These are phyloP conservation scores for Ooceraea biroi DNA, from an alignment of 1,140 invertebrate genomes.

Conservation along the genomic window DNA sequence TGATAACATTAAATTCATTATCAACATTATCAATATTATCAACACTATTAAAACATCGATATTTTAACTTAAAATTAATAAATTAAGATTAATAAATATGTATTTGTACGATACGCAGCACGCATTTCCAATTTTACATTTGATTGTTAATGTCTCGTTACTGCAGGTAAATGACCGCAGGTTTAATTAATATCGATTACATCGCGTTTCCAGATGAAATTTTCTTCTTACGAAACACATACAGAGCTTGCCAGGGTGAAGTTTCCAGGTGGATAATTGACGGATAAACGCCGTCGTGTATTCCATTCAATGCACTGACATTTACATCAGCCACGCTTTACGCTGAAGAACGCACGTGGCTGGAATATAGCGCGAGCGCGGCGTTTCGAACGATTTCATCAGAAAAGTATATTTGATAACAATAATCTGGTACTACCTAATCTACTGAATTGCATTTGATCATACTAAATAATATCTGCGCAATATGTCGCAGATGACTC, in stretches of 20 bases:
- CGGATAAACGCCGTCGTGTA: background rate
- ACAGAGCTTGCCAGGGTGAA: background rate
- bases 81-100: too few relatives aligned
- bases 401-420: background rate
- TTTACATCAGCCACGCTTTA: constrained; percentile 26
- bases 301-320: background rate
- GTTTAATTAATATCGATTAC: constrained; percentile 22
- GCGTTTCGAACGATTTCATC: background rate
- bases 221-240: constrained; percentile 9
- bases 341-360: constrained; percentile 1
- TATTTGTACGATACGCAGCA: too few relatives aligned
- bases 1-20: background rate
- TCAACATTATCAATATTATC: background rate
- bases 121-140: constrained; percentile 5
- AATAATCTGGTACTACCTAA: constrained; percentile 4
- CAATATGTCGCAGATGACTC: background rate
- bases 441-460: background rate
- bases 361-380: background rate
- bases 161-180: background rate
- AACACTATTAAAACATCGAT: background rate
- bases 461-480: background rate
- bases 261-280: constrained; percentile 15
- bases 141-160: background rate
- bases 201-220: background rate
- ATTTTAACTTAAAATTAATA: background rate